Percentiles rank a stretch among this genome's conserved stretches.
phyloP scores from a whole-genome alignment of 2,888 invertebrate species.

The Ametastegia equiseti region DNA sequence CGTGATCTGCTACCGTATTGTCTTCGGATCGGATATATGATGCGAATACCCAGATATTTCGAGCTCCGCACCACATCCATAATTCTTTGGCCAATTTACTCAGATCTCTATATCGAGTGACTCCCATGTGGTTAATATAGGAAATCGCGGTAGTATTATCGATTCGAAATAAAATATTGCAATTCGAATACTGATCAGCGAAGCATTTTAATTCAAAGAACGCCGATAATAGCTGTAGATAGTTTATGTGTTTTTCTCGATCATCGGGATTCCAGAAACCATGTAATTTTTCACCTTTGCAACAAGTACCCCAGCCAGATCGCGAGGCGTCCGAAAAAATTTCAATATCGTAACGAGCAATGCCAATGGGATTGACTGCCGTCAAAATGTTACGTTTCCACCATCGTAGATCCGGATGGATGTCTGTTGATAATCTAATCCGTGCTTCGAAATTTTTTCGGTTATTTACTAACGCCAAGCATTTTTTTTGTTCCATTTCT shows the following conservation, averaged over 20 bases:
- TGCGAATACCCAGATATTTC: slow-evolving; percentile 52
- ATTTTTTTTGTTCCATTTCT: slow-evolving; percentile 52
- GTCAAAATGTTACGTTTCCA: neutral
- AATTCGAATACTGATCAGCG: neutral
- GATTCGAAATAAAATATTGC: slow-evolving; percentile 34
- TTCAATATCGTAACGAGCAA: neutral
- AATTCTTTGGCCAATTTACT: slow-evolving; percentile 42
- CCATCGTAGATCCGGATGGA: slow-evolving; percentile 34
- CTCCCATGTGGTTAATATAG: neutral
- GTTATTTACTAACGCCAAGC: slow-evolving; percentile 32
- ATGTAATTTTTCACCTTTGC: slow-evolving; percentile 23
- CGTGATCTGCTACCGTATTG: slow-evolving; percentile 51
- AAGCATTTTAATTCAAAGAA: neutral
- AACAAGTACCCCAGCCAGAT: slow-evolving; percentile 51
- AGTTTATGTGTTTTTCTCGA: neutral
- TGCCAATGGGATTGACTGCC: neutral
- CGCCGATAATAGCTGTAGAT: no score
- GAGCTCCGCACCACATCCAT: slow-evolving; percentile 54
- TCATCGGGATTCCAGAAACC: slow-evolving; percentile 49
- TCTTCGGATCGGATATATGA: slow-evolving; percentile 52
- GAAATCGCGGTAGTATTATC: no score
- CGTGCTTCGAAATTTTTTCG: slow-evolving; percentile 43
- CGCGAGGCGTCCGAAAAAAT: slow-evolving; percentile 53
- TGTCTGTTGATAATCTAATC: slow-evolving; percentile 28
- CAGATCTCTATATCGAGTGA: neutral